These are phyloP conservation scores for Tragelaphus imberbis DNA, from an alignment of 2,113 vertebrate genomes.

Conservation along the genomic window DNA sequence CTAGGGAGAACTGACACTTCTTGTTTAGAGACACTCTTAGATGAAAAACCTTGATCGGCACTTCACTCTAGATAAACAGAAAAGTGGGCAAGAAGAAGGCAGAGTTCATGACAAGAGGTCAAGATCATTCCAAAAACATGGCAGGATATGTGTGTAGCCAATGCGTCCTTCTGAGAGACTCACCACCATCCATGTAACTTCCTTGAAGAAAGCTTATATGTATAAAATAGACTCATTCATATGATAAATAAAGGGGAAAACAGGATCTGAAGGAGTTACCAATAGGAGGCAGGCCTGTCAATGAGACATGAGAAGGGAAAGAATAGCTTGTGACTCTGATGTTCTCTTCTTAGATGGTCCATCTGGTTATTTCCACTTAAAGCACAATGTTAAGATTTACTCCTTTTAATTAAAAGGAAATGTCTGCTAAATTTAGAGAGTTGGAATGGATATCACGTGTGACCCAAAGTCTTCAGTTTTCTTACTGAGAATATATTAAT, in stretches of 20 bases:
- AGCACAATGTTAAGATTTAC: background rate
- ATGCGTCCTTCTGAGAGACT: accelerated
- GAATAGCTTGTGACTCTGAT: background rate
- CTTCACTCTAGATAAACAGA: background rate
- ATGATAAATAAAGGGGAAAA: background rate
- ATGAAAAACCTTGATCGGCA: background rate
- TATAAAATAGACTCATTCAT: background rate
- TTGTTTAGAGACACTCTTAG: background rate
- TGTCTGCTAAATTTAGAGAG: background rate
- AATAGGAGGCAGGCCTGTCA: background rate
- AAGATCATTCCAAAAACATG: background rate
- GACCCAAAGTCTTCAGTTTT: slow-evolving; percentile 2
- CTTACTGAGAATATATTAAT: slow-evolving; percentile 42
- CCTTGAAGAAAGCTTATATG: background rate
- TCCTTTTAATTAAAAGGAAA: slow-evolving; percentile 21
- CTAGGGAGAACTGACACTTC: background rate
- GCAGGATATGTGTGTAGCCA: too few relatives aligned
- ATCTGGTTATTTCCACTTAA: background rate
- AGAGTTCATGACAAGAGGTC: background rate
- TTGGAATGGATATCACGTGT: background rate
- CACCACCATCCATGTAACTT: too few relatives aligned
- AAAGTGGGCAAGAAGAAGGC: background rate
- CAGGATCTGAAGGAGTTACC: background rate
- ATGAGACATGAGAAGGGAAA: background rate
- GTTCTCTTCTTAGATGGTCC: background rate